A percentile compares a stretch with the other conserved stretches of the same genome.
phyloP scores from a whole-genome alignment of 2,797 vertebrate genomes.

The Anguilla pacifica region DNA sequence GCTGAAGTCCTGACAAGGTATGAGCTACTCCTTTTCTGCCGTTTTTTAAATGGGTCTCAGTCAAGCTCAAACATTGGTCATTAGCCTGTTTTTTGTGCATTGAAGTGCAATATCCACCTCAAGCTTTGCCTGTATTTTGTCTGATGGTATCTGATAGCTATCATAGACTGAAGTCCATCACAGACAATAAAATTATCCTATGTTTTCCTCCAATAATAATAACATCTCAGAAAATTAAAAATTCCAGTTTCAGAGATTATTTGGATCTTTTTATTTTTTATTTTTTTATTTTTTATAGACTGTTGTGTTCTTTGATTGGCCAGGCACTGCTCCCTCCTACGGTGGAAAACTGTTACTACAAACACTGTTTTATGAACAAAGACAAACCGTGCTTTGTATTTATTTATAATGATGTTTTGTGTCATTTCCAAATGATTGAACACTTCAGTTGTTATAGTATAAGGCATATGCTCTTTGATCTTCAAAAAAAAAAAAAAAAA shows the following conservation, averaged over 20 bases:
- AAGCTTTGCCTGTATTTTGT: too few species aligned
- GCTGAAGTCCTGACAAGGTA: too few species aligned
- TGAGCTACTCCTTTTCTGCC: too few species aligned
- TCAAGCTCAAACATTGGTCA: background rate
- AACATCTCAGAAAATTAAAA: too few species aligned
- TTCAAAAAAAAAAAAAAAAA: background rate
- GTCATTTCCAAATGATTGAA: background rate
- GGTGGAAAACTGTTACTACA: slow-evolving; percentile 39
- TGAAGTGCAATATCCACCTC: background rate
- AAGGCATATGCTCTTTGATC: background rate
- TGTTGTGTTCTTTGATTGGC: slow-evolving; percentile 8
- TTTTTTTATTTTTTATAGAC: background rate
- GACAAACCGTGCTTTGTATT: background rate
- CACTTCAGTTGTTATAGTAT: background rate
- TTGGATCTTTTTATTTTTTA: too few species aligned
- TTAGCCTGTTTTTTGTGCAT: background rate
- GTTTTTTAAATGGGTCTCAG: background rate
- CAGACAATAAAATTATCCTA: background rate
- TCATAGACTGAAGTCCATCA: background rate
- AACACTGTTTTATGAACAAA: background rate
- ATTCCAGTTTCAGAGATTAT: background rate
- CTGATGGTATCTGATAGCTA: background rate
- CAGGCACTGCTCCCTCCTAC: slow-evolving; percentile 46
- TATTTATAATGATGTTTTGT: background rate
- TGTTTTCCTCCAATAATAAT: too few species aligned